A percentile compares a stretch with the other conserved stretches of the same genome.
phyloP scores from a whole-genome alignment of 2,888 invertebrate species.

The Papilio elwesi region DNA sequence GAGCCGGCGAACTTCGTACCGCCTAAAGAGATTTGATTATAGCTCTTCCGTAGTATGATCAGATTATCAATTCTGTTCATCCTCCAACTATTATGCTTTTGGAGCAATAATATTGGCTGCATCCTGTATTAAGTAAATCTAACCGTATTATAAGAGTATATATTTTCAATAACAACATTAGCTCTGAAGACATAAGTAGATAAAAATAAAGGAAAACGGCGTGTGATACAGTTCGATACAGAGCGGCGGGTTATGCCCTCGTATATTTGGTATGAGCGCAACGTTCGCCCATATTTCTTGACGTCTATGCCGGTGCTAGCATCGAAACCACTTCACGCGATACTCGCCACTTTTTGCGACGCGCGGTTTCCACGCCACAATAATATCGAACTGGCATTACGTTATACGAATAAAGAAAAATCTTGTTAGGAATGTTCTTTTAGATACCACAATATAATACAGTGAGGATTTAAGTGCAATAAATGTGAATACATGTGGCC shows the following conservation, averaged over 20 bases:
- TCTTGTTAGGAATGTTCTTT: not conserved
- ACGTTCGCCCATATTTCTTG: conserved; percentile 71
- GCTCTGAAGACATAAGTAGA: conserved; percentile 28
- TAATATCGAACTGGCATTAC: conserved; percentile 61
- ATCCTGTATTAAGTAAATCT: not conserved
- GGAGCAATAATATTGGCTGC: no score
- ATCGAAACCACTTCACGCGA: conserved; percentile 78
- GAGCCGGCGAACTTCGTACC: no score
- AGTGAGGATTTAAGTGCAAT: not conserved
- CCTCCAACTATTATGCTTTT: no score
- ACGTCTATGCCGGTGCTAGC: conserved; percentile 65
- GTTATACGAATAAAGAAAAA: conserved; percentile 11
- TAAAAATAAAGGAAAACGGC: conserved; percentile 48
- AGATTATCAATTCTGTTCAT: no score
- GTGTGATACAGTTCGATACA: conserved; percentile 65
- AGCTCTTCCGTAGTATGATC: no score
- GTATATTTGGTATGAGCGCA: conserved; percentile 69
- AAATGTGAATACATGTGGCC: not conserved
- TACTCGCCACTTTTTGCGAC: conserved; percentile 73
- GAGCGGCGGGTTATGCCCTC: conserved; percentile 54
- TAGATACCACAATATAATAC: not conserved
- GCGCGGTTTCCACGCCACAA: conserved; percentile 75
- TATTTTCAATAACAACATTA: conserved; percentile 13
- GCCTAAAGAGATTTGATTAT: no score
- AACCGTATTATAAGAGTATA: not conserved